phyloP scores from a whole-genome alignment of 2,797 vertebrate genomes.

The Taenioides sp. region DNA sequence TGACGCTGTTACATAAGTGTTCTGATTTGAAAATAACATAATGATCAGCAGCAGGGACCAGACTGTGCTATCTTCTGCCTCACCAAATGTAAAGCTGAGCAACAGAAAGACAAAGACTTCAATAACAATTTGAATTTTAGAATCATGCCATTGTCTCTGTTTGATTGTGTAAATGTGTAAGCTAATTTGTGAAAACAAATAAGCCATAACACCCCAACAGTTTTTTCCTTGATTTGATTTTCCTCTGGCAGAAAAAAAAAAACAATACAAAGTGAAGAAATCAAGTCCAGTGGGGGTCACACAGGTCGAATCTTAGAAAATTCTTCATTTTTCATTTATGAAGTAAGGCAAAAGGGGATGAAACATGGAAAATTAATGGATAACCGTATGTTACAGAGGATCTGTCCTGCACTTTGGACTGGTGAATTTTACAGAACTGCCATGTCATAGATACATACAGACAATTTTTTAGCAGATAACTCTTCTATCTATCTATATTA shows the following conservation, averaged over 20 bases:
- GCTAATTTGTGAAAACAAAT: neutral
- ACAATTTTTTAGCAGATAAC: too few relatives aligned
- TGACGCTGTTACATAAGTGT: neutral
- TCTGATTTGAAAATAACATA: neutral
- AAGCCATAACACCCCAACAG: neutral
- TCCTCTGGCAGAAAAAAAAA: too few relatives aligned
- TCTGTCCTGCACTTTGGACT: neutral
- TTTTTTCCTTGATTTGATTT: too few relatives aligned
- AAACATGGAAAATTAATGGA: too few relatives aligned
- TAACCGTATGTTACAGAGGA: too few relatives aligned
- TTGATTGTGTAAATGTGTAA: neutral
- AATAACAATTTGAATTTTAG: neutral
- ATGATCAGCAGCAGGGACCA: neutral
- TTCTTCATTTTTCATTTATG: too few relatives aligned
- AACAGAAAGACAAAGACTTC: neutral
- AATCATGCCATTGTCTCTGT: neutral
- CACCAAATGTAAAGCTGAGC: slow-evolving; percentile 6
- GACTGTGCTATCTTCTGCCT: slow-evolving; percentile 4
- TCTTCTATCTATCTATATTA: too few relatives aligned
- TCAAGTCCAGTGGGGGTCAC: too few relatives aligned
- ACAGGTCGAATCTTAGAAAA: too few relatives aligned
- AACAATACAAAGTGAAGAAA: too few relatives aligned
- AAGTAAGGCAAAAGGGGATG: too few relatives aligned
- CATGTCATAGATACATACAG: neutral
- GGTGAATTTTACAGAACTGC: neutral